A percentile compares a stretch with the other conserved stretches of the same genome.
Conservation (phyloP, 1,140 invertebrate genomes). For the Dufourea novaeangliae region DNA sequence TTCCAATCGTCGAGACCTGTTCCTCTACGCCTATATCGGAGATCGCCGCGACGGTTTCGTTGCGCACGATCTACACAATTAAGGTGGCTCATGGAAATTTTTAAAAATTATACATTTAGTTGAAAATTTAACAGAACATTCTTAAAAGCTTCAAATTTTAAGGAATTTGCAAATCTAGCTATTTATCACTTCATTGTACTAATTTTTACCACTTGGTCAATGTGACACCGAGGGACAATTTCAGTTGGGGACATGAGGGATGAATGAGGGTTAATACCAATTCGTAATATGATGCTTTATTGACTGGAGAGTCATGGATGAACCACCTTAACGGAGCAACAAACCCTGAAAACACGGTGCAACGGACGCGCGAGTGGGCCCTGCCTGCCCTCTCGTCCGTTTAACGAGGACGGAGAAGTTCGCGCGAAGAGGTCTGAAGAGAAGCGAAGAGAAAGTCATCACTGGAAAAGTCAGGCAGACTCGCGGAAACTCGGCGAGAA, state of each 20-base stretch:
- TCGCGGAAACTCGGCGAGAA: conserved; percentile 11
- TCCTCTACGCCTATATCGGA: not conserved
- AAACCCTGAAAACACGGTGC: conserved; percentile 44
- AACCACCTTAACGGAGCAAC: conserved; percentile 50
- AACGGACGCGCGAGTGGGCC: conserved; percentile 38
- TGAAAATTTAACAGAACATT: too few relatives aligned
- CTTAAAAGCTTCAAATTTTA: too few relatives aligned
- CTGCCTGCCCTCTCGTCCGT: not conserved
- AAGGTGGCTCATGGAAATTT: too few relatives aligned
- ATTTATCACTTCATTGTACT: too few relatives aligned
- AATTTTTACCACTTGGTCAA: too few relatives aligned
- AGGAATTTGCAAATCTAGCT: too few relatives aligned
- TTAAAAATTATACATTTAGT: too few relatives aligned
- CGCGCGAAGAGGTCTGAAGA: not conserved
- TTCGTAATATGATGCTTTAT: not conserved
- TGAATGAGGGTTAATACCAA: not conserved
- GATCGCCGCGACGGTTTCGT: not conserved
- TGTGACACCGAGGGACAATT: too few relatives aligned
- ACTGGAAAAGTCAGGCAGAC: not conserved
- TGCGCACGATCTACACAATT: too few relatives aligned
- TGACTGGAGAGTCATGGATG: conserved; percentile 21
- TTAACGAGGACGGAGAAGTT: conserved; percentile 39
- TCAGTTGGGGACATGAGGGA: too few relatives aligned
- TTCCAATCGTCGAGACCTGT: conserved; percentile 16
- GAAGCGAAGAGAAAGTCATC: conserved; percentile 22